Evolutionary conservation across 2,888 invertebrate species (phyloP).

Genomic region (Brenthis daphne): DNA sequence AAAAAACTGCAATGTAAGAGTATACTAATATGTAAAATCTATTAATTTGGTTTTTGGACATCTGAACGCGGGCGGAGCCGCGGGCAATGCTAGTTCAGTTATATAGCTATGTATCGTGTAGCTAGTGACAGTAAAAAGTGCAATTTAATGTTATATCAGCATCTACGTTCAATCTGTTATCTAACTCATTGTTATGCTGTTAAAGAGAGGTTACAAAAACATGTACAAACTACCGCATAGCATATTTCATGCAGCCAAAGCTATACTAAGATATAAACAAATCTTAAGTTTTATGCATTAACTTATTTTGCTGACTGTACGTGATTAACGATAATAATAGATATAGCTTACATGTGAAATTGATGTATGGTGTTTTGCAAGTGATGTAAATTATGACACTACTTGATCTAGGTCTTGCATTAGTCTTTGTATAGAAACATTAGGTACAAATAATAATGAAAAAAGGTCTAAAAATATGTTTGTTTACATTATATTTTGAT

Average conservation of each 20-base stretch:
- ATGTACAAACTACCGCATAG: constrained; percentile 3
- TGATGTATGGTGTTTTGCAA: constrained; percentile 1
- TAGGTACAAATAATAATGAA: no score
- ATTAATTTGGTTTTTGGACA: no score
- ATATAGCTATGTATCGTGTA: background rate
- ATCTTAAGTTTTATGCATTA: background rate
- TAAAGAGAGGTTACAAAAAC: constrained; percentile 11
- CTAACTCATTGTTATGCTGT: constrained; percentile 1
- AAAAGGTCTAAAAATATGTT: no score
- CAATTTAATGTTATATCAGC: constrained; percentile 11
- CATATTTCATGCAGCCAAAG: background rate
- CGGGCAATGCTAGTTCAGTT: no score
- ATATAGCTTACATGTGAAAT: constrained; percentile 14
- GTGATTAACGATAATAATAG: constrained; percentile 16
- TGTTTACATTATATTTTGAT: no score
- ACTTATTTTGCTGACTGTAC: constrained; percentile 5
- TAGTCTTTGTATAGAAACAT: no score
- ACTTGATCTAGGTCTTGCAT: background rate
- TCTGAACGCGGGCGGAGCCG: no score
- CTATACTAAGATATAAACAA: background rate
- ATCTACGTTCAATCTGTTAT: constrained; percentile 8
- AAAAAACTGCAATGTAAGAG: no score
- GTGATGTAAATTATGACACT: background rate
- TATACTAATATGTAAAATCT: no score
- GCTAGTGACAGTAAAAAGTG: background rate